A percentile compares a stretch with the other conserved stretches of the same genome.
Conservation (phyloP, 1,140 invertebrate genomes). For the Campoletis sonorensis region DNA sequence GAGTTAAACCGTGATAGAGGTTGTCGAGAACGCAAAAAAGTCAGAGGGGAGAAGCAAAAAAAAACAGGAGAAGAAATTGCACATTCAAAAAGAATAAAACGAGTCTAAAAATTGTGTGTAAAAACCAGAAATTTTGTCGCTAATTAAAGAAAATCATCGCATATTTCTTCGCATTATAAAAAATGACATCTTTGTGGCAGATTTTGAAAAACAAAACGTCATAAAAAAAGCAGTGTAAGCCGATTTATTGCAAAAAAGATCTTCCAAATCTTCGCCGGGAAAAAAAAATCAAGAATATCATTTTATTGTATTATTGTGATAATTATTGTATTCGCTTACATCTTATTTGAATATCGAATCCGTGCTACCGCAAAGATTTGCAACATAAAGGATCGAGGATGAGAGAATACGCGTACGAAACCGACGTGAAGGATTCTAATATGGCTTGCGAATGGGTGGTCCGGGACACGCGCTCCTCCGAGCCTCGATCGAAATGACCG, state of each 20-base stretch:
- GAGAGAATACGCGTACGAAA: constrained; percentile 50
- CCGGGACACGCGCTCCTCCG: constrained; percentile 53
- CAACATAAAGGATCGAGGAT: no score
- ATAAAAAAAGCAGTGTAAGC: background rate
- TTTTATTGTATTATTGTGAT: no score
- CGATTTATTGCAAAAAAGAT: no score
- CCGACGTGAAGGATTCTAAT: constrained; percentile 64
- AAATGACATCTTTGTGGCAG: no score
- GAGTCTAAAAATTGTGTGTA: no score
- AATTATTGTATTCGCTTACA: no score
- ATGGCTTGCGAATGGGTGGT: constrained; percentile 72
- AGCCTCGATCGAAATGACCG: constrained; percentile 70
- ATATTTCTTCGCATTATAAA: background rate
- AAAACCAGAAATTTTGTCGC: no score
- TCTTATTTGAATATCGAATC: no score
- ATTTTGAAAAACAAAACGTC: background rate
- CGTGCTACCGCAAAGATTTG: no score
- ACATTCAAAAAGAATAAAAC: no score
- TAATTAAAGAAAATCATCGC: background rate
- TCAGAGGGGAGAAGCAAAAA: background rate
- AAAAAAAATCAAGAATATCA: no score
- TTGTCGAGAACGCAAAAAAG: constrained; percentile 34
- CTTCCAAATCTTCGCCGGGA: no score
- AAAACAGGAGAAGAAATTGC: background rate
- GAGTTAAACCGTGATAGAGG: background rate